Evolutionary conservation across 2,113 vertebrate species (phyloP).

Genomic region (Nothobranchius furzeri): DNA sequence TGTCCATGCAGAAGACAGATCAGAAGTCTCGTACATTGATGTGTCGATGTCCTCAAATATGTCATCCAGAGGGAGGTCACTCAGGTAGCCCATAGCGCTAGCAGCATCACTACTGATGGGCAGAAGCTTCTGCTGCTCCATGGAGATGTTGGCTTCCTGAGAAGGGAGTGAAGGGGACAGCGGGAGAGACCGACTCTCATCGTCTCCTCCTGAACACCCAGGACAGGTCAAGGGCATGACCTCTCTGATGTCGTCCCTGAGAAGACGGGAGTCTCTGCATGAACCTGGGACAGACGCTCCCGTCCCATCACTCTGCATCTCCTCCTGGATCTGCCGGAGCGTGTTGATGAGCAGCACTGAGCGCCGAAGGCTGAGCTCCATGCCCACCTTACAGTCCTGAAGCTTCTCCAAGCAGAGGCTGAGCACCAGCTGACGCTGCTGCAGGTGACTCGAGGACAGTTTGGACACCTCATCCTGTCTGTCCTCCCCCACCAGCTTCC

Average conservation of each 20-base stretch:
- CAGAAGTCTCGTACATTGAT: conserved; percentile 87
- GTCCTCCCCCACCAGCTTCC: conserved; percentile 58
- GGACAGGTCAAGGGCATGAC: conserved; percentile 73
- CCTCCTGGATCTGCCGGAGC: conserved; percentile 85
- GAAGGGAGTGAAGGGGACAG: conserved; percentile 17
- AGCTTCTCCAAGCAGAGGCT: conserved; percentile 87
- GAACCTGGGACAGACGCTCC: conserved; percentile 42
- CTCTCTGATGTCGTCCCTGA: conserved; percentile 70
- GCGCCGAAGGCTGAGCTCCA: conserved; percentile 86
- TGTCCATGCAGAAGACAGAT: conserved; percentile 76
- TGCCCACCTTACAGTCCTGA: conserved; percentile 81
- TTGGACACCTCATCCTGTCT: background rate
- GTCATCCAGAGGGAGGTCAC: conserved; percentile 86
- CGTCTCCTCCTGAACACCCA: conserved; percentile 69
- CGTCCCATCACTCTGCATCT: conserved; percentile 70
- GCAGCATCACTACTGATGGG: conserved; percentile 80
- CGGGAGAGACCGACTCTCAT: conserved; percentile 8
- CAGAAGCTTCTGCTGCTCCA: conserved; percentile 46
- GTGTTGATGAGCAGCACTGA: conserved; percentile 89
- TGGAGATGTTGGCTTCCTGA: conserved; percentile 43
- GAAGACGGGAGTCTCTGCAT: conserved; percentile 35
- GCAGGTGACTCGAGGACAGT: conserved; percentile 72
- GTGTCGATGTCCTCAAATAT: conserved; percentile 91
- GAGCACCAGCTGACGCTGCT: conserved; percentile 87
- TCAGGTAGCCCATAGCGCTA: conserved; percentile 85